These are phyloP conservation scores for Latrodectus elegans DNA, from an alignment of 2,888 invertebrate genomes.

Conservation along the genomic window DNA sequence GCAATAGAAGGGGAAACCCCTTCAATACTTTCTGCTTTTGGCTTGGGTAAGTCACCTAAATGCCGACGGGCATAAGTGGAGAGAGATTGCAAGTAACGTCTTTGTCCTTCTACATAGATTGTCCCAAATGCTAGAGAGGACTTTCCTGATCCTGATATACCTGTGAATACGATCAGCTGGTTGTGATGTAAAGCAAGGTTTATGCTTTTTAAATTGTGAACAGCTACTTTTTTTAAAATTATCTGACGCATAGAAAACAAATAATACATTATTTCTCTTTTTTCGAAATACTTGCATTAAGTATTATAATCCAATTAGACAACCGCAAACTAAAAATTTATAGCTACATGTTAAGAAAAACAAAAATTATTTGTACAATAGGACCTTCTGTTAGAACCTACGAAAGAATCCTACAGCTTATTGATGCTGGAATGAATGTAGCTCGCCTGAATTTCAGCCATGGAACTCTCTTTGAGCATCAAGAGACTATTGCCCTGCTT, in stretches of 20 bases:
- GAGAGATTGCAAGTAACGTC: not conserved
- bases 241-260: too few species aligned
- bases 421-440: conserved; percentile 1
- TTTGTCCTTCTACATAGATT: not conserved
- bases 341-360: too few species aligned
- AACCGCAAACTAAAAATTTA: too few species aligned
- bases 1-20: conserved; percentile 7
- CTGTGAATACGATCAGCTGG: not conserved
- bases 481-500: too few species aligned
- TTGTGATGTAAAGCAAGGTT: not conserved
- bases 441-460: conserved; percentile 6
- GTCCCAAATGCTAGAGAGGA: conserved; percentile 1
- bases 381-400: not conserved
- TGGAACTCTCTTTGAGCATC: not conserved
- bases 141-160: not conserved
- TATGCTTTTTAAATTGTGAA: not conserved
- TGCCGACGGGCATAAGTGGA: not conserved
- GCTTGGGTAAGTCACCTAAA: not conserved
- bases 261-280: too few species aligned
- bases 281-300: too few species aligned
- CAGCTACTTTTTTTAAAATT: too few species aligned
- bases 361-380: conserved; percentile 11
- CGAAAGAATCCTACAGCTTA: not conserved
- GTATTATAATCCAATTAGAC: too few species aligned
- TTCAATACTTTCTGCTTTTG: not conserved